phyloP scores from a whole-genome alignment of 2,113 vertebrate genomes.

The Aspiorhynchus laticeps region DNA sequence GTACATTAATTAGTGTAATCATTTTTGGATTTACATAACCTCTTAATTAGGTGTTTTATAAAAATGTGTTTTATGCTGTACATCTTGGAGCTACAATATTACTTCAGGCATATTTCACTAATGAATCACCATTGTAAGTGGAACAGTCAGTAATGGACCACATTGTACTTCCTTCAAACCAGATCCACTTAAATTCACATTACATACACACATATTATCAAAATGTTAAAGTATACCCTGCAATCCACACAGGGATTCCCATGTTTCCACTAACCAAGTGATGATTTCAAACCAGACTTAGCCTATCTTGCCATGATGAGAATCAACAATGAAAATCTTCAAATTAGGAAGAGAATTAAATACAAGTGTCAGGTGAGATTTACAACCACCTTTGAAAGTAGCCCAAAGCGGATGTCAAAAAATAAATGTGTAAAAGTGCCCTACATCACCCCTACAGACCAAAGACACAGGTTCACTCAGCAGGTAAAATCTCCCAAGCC shows the following conservation, averaged over 20 bases:
- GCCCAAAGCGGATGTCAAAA: not conserved
- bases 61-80: not conserved
- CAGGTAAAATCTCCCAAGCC: not conserved
- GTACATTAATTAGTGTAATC: not conserved
- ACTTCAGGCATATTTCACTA: not conserved
- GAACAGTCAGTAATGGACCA: not conserved
- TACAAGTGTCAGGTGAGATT: not conserved
- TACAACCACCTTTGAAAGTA: not conserved
- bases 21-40: not conserved
- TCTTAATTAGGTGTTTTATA: conserved; percentile 19
- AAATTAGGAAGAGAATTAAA: not conserved
- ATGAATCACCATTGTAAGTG: not conserved
- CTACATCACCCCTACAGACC: not conserved
- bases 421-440: not conserved
- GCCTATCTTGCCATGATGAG: not conserved
- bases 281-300: not conserved
- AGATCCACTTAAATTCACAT: not conserved
- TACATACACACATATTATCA: not conserved
- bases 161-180: not conserved
- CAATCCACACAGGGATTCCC: not conserved
- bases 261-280: not conserved
- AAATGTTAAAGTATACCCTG: not conserved
- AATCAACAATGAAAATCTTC: not conserved
- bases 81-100: not conserved
- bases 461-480: not conserved